Percentiles rank a stretch among this genome's conserved stretches.
These are phyloP conservation scores for Periophthalmus modestus DNA, from an alignment of 2,113 vertebrate genomes.

Conservation along the genomic window DNA sequence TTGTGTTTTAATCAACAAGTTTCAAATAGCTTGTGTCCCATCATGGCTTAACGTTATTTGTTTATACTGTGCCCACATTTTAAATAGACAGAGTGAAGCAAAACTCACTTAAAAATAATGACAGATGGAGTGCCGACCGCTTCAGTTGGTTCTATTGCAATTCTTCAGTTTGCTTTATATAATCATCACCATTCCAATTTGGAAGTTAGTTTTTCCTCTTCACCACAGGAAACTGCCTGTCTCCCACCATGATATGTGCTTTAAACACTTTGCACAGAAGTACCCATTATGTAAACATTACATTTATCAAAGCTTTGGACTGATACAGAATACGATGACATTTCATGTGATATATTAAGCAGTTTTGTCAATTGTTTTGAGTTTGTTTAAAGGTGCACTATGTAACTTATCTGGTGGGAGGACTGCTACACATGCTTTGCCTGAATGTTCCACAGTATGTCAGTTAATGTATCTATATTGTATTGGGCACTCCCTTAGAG, in stretches of 20 bases:
- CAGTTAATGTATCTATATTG: too few relatives aligned
- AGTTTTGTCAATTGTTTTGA: too few relatives aligned
- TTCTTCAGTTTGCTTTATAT: neutral
- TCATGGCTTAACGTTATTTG: neutral
- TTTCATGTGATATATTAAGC: too few relatives aligned
- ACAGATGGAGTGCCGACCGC: neutral
- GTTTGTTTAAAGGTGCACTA: too few relatives aligned
- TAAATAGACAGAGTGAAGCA: neutral
- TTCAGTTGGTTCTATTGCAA: neutral
- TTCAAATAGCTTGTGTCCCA: neutral
- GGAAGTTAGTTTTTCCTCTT: neutral
- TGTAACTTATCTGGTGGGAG: too few relatives aligned
- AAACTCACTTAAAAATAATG: neutral
- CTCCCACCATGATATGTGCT: neutral
- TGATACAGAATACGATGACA: neutral
- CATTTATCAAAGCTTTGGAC: neutral
- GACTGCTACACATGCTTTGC: too few relatives aligned
- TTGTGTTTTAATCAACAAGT: neutral
- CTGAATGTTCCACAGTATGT: too few relatives aligned
- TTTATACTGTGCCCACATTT: neutral
- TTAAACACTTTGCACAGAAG: neutral
- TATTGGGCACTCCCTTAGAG: too few relatives aligned
- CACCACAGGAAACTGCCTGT: neutral
- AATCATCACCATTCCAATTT: neutral
- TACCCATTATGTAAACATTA: neutral